Conservation (phyloP, 2,888 invertebrate genomes). For the Platycnemis pennipes region DNA sequence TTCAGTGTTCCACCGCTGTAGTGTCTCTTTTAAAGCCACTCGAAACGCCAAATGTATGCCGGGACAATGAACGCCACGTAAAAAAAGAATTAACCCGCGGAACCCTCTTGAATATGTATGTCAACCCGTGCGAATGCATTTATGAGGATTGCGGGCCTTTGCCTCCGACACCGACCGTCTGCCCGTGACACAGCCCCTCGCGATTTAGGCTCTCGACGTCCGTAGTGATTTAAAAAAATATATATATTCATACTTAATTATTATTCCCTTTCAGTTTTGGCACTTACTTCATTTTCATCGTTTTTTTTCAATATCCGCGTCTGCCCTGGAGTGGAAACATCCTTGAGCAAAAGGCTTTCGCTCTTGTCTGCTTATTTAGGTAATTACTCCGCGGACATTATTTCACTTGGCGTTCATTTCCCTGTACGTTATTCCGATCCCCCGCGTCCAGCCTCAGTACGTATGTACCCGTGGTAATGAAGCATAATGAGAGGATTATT, state of each 20-base stretch:
- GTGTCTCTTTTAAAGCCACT: neutral
- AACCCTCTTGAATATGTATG: neutral
- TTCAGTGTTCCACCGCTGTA: neutral
- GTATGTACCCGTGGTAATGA: neutral
- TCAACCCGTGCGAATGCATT: slow-evolving; percentile 4
- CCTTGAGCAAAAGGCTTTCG: too few species aligned
- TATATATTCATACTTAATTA: neutral
- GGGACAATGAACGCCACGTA: neutral
- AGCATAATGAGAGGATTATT: neutral
- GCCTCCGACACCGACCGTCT: neutral
- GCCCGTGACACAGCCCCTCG: neutral
- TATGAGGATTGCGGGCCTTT: neutral
- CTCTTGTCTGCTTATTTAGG: neutral
- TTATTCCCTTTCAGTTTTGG: neutral
- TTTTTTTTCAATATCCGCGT: neutral
- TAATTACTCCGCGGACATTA: neutral
- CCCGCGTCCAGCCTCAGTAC: neutral
- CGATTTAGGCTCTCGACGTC: neutral
- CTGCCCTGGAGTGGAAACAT: neutral
- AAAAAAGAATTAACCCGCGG: neutral
- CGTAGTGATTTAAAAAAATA: neutral
- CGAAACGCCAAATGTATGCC: slow-evolving; percentile 4
- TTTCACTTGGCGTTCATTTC: neutral
- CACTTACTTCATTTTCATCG: neutral
- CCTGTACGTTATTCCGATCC: neutral